These are phyloP conservation scores for Campoletis sonorensis DNA, from an alignment of 1,140 invertebrate genomes.

Conservation along the genomic window DNA sequence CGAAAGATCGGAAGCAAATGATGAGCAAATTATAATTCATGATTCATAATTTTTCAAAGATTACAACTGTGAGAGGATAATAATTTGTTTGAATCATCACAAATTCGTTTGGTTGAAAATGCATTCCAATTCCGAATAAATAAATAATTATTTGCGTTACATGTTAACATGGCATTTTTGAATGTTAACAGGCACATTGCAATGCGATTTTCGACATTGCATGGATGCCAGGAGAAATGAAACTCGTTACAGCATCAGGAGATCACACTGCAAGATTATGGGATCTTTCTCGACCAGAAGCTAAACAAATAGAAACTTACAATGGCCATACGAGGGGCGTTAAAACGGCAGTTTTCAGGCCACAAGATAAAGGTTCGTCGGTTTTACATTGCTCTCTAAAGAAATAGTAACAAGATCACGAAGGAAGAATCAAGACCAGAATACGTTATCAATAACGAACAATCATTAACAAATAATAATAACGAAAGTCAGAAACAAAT, in stretches of 20 bases:
- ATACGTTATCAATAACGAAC: no score
- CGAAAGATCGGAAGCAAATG: no score
- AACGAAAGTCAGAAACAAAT: neutral
- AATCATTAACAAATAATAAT: neutral
- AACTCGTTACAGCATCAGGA: conserved; percentile 89
- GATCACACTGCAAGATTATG: conserved; percentile 88
- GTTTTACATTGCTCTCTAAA: neutral
- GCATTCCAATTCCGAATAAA: no score
- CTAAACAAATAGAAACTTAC: conserved; percentile 79
- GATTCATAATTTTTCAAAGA: no score
- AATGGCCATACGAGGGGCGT: conserved; percentile 87
- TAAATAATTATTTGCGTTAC: no score
- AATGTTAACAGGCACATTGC: conserved; percentile 81
- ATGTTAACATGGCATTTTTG: neutral
- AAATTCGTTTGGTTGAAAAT: no score
- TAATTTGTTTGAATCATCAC: no score
- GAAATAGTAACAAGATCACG: no score
- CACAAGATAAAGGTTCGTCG: conserved; percentile 78
- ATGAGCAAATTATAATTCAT: no score
- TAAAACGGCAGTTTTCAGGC: conserved; percentile 85
- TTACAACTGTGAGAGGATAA: no score
- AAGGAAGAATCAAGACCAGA: no score
- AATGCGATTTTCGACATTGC: conserved; percentile 94
- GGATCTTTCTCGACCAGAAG: conserved; percentile 78
- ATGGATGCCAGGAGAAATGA: conserved; percentile 86